Evolutionary conservation across 2,797 vertebrate species (phyloP).

Genomic region (Megaceryle alcyon): DNA sequence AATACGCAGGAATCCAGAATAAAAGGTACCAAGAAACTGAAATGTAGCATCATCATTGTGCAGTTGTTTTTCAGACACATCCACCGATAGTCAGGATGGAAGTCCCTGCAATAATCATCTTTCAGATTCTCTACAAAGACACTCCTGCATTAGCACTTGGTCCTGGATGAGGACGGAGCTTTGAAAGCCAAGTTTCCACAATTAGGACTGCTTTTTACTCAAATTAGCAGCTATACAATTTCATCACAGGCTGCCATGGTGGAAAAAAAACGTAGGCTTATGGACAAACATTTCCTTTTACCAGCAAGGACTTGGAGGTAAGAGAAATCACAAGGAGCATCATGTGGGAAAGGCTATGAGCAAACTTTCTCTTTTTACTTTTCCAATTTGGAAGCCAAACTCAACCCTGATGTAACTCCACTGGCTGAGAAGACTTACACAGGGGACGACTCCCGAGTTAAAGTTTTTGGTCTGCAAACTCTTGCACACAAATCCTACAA

Average conservation of each 20-base stretch:
- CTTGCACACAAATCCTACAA: constrained; percentile 43
- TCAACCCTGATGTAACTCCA: constrained; percentile 42
- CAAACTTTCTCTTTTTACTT: constrained; percentile 72
- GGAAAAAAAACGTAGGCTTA: constrained; percentile 64
- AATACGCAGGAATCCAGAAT: not conserved
- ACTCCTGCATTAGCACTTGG: constrained; percentile 35
- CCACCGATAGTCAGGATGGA: not conserved
- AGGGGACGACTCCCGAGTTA: constrained; percentile 13
- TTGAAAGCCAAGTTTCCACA: constrained; percentile 67
- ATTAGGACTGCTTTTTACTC: constrained; percentile 58
- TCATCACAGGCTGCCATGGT: constrained; percentile 62
- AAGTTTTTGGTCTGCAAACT: constrained; percentile 32
- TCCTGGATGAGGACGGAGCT: constrained; percentile 40
- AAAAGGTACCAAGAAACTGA: not conserved
- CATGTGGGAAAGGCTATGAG: constrained; percentile 66
- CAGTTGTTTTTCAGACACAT: not conserved
- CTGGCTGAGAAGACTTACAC: constrained; percentile 27
- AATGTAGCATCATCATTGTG: not conserved
- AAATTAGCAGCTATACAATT: constrained; percentile 72
- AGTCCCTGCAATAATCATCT: constrained; percentile 13
- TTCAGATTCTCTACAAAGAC: constrained; percentile 20
- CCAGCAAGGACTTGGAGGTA: constrained; percentile 64
- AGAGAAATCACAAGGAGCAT: constrained; percentile 70
- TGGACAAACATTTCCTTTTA: constrained; percentile 67
- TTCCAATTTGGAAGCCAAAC: constrained; percentile 58